Percentiles rank a stretch among this genome's conserved stretches.
Evolutionary conservation across 2,797 vertebrate genomes (phyloP).

Genomic region (Aldrovandia affinis): DNA sequence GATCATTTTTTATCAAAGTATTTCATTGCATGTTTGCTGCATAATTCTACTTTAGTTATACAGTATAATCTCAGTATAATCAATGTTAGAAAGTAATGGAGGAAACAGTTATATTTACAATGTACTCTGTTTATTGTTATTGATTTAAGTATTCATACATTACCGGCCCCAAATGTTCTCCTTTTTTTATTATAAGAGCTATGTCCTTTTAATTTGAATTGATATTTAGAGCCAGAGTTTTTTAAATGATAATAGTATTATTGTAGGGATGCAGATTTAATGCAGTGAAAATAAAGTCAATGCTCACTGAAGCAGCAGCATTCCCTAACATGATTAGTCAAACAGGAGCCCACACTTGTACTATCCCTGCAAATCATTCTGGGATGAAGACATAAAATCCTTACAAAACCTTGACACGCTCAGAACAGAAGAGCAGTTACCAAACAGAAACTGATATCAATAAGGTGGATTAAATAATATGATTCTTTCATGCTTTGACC

Average conservation of each 20-base stretch:
- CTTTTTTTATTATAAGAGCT: neutral
- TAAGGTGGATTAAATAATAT: no score
- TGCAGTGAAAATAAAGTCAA: no score
- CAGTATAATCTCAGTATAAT: neutral
- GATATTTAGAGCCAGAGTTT: neutral
- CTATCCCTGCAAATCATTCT: no score
- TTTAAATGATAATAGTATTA: neutral
- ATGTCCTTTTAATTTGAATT: neutral
- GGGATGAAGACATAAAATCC: no score
- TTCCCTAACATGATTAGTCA: no score
- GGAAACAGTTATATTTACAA: neutral
- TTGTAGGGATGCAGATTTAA: neutral
- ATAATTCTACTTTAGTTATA: neutral
- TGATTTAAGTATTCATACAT: neutral
- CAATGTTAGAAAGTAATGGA: neutral
- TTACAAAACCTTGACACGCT: no score
- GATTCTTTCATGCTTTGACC: no score
- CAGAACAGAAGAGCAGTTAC: no score
- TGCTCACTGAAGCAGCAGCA: no score
- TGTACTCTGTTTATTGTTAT: no score
- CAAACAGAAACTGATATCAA: no score
- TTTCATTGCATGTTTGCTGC: conserved; percentile 32
- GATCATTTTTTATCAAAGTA: conserved; percentile 32
- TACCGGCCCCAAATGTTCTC: neutral
- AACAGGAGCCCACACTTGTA: no score